Evolutionary conservation across 2,797 vertebrate species (phyloP).

Genomic region (Ceyx erithaca): DNA sequence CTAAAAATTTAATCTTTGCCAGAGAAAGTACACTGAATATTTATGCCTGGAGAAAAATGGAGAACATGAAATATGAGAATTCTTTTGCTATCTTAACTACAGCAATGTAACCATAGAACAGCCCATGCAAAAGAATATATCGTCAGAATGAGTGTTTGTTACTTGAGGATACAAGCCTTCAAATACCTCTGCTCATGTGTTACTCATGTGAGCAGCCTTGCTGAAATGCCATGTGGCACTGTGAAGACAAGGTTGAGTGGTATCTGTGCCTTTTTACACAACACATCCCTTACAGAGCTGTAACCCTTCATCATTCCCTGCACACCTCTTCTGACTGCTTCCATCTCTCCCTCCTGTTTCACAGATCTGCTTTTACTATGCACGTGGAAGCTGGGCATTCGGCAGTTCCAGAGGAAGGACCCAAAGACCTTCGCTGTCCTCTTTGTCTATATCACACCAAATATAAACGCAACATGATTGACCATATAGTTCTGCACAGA

Average conservation of each 20-base stretch:
- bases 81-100: not conserved
- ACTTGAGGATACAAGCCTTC: not conserved
- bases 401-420: constrained; percentile 85
- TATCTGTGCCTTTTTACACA: not conserved
- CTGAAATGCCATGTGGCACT: not conserved
- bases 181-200: constrained; percentile 23
- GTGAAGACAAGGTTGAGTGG: constrained; percentile 37
- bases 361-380: constrained; percentile 94
- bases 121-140: not conserved
- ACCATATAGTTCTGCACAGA: constrained; percentile 97
- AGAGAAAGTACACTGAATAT: not conserved
- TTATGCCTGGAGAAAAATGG: not conserved
- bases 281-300: not conserved
- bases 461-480: constrained; percentile 98
- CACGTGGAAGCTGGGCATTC: constrained; percentile 95
- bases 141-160: not conserved
- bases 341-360: not conserved
- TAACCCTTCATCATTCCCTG: not conserved
- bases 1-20: not conserved
- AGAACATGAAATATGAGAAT: not conserved
- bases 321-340: constrained; percentile 30
- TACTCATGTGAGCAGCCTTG: not conserved
- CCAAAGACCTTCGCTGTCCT: constrained; percentile 95
- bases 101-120: not conserved
- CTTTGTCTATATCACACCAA: constrained; percentile 99